Base-by-base conservation (phyloP, 1,140 invertebrate genomes). In the Bombus pyrosoma region DNA sequence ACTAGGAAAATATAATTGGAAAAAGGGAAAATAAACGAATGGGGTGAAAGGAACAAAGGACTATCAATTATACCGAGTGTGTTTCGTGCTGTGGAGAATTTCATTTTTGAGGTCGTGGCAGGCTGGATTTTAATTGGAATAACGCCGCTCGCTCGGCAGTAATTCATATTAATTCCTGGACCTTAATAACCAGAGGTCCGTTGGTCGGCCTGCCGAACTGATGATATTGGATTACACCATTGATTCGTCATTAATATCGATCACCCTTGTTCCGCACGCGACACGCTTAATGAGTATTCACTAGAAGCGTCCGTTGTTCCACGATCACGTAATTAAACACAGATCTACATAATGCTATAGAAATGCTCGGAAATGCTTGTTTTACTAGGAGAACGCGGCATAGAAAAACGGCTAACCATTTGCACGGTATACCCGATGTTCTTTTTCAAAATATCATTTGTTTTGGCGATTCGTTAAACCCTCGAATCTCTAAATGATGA, bases 181-280 rank as follows among this genome's bases (percentile, higher is more conserved):
- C 83, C 59, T 85, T 85, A 73, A 85, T 85, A 79, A 81, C 69
- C 43, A 25, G 76, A 47, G 41, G 57, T 39, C 68, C 39, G 69
- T 62, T 82, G 32, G 75, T 59, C 53, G 15, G 68, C 47, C 82
- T 84, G 74, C 75, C 76, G 25, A 34, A 34, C 57, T 43, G 77
- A 85, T 73, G 83, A 85, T 85, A 85, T 85, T 81, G 83, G 77
- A 85, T 85, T 85, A 85, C 83, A 81, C 78, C 57, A 81, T 85
- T 85, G 78, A 81, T 85, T 81, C 77, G 59, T 81, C 83, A 85
- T 85, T 85, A 85, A 80, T 85, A 85, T 85, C 83, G 83, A 85
- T 85, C 83, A 85, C 59, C 47, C 28, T 34, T 18, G 68, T 32
- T 43, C 47, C 53, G 28, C n/a, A n/a, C 34, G 53, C 73, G 73